Percentiles rank a stretch among this genome's conserved stretches.
These are phyloP conservation scores for Pedionomus torquatus DNA, from an alignment of 2,113 vertebrate genomes.

Conservation along the genomic window DNA sequence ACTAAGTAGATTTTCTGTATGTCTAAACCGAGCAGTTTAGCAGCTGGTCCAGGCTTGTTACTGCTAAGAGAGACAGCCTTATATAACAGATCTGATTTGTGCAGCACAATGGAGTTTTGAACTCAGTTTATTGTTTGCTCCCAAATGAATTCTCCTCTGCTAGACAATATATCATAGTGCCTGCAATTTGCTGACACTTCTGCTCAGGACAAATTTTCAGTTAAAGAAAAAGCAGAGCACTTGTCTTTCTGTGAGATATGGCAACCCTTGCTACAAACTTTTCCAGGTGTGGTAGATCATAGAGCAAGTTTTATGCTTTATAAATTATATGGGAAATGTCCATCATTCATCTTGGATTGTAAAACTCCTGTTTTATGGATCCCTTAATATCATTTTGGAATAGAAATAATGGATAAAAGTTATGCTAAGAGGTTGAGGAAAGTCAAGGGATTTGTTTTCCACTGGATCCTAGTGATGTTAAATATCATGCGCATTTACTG, in stretches of 20 bases:
- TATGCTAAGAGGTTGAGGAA: background rate
- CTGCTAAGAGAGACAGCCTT: background rate
- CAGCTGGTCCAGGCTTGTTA: background rate
- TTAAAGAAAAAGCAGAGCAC: background rate
- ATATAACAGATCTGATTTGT: slow-evolving; percentile 7
- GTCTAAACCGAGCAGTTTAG: background rate
- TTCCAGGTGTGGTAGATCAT: background rate
- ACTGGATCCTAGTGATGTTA: background rate
- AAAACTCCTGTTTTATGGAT: background rate
- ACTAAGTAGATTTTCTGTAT: background rate
- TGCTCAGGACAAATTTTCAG: background rate
- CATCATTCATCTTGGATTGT: background rate
- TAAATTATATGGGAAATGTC: background rate
- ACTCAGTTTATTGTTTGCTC: slow-evolving; percentile 35
- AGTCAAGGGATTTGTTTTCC: background rate
- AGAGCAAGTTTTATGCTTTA: background rate
- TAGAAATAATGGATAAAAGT: background rate
- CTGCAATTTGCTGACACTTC: slow-evolving; percentile 18
- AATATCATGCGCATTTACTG: background rate
- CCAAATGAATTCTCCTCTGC: slow-evolving; percentile 26
- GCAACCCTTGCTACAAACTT: background rate
- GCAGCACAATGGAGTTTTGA: slow-evolving; percentile 28
- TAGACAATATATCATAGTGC: background rate
- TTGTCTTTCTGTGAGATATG: background rate
- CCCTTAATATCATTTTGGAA: background rate